Evolutionary conservation across 2,113 vertebrate species (phyloP).

Genomic region (Limnothrissa miodon): DNA sequence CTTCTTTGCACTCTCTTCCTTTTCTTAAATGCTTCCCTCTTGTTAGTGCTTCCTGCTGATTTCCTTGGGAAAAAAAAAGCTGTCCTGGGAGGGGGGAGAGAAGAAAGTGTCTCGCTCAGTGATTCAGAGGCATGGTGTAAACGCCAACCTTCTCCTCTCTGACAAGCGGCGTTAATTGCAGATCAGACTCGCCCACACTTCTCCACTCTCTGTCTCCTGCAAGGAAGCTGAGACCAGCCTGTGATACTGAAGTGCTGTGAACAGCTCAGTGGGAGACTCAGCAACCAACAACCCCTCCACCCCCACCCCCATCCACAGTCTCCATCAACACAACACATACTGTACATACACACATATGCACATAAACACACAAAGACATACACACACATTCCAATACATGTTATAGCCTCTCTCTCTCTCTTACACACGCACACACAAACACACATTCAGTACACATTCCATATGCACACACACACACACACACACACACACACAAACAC

Average conservation of each 20-base stretch:
- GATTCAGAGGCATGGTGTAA: slow-evolving; percentile 74
- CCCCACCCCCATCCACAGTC: slow-evolving; percentile 59
- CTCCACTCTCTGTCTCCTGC: slow-evolving; percentile 57
- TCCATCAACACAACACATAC: slow-evolving; percentile 43
- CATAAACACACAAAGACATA: slow-evolving; percentile 42
- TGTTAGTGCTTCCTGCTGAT: slow-evolving; percentile 45
- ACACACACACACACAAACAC: neutral
- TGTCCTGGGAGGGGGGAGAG: slow-evolving; percentile 63
- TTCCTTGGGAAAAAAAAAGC: slow-evolving; percentile 51
- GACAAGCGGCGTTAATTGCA: slow-evolving; percentile 76
- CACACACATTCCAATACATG: neutral
- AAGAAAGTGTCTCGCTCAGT: slow-evolving; percentile 70
- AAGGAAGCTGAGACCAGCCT: slow-evolving; percentile 66
- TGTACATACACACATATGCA: slow-evolving; percentile 40
- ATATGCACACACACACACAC: neutral
- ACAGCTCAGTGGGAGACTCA: slow-evolving; percentile 69
- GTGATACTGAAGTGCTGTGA: slow-evolving; percentile 70
- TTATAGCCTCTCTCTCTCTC: neutral
- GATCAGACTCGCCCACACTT: slow-evolving; percentile 77
- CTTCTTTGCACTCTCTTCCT: slow-evolving; percentile 63
- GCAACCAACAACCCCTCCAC: slow-evolving; percentile 52
- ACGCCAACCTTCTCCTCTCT: slow-evolving; percentile 73
- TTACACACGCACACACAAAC: neutral
- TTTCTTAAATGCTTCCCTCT: slow-evolving; percentile 37
- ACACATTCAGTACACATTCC: too few relatives aligned